Percentiles rank a stretch among this genome's conserved stretches.
phyloP scores from a whole-genome alignment of 2,113 vertebrate genomes.

The Atherinomorus stipes region DNA sequence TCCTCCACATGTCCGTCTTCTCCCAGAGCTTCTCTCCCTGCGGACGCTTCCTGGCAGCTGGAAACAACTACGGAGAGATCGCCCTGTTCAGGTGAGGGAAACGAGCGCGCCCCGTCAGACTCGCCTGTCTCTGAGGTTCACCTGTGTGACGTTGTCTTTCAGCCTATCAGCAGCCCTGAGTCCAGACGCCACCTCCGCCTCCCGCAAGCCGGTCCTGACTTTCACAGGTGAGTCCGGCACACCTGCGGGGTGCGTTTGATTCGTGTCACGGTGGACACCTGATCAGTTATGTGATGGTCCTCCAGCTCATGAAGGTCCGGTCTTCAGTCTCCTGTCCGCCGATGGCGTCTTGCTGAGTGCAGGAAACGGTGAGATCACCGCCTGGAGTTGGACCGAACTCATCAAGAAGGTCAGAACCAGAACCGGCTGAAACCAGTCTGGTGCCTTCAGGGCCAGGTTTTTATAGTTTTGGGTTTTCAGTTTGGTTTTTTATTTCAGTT shows the following conservation, averaged over 20 bases:
- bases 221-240: slow-evolving; percentile 83
- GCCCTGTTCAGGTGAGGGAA: slow-evolving; percentile 87
- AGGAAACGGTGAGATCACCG: slow-evolving; percentile 88
- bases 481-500: too few relatives aligned
- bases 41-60: slow-evolving; percentile 88
- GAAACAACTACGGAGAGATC: slow-evolving; percentile 91
- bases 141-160: slow-evolving; percentile 12
- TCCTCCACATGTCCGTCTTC: slow-evolving; percentile 92
- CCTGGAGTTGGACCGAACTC: slow-evolving; percentile 91
- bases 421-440: too few relatives aligned
- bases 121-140: not conserved
- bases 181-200: slow-evolving; percentile 85
- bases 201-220: slow-evolving; percentile 86
- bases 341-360: slow-evolving; percentile 88
- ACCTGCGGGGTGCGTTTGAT: not conserved
- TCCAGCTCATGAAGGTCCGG: slow-evolving; percentile 87
- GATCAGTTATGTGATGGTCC: too few relatives aligned
- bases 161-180: slow-evolving; percentile 90
- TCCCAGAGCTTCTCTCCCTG: slow-evolving; percentile 92
- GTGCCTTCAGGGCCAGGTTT: too few relatives aligned
- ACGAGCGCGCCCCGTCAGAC: not conserved
- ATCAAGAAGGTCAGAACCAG: slow-evolving; percentile 83
- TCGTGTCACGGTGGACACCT: too few relatives aligned
- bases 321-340: slow-evolving; percentile 87
- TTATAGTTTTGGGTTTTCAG: too few relatives aligned